These are phyloP conservation scores for Nematolebias whitei DNA, from an alignment of 2,113 vertebrate genomes.

Conservation along the genomic window DNA sequence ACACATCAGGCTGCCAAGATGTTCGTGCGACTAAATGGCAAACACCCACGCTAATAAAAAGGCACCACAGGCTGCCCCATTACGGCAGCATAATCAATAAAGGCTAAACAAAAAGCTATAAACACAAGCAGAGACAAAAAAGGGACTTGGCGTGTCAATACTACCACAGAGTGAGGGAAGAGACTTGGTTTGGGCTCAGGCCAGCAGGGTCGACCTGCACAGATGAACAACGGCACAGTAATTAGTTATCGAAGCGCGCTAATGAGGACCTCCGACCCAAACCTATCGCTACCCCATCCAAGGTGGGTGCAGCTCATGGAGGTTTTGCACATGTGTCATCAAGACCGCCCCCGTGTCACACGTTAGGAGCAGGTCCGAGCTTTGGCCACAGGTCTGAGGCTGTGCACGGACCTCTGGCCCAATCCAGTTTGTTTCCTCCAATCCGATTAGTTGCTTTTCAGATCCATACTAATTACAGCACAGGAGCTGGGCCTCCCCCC, in stretches of 20 bases:
- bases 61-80: slow-evolving; percentile 34
- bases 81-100: slow-evolving; percentile 61
- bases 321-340: slow-evolving; percentile 1
- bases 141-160: slow-evolving; percentile 49
- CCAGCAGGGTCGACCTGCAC: slow-evolving; percentile 71
- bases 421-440: slow-evolving; percentile 80
- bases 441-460: slow-evolving; percentile 81
- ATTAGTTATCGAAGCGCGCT: slow-evolving; percentile 75
- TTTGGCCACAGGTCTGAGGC: slow-evolving; percentile 61
- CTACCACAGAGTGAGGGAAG: slow-evolving; percentile 17
- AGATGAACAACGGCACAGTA: slow-evolving; percentile 68
- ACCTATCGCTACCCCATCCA: slow-evolving; percentile 18
- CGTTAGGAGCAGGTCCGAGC: slow-evolving; percentile 49
- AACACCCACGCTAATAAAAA: slow-evolving; percentile 40
- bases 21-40: slow-evolving; percentile 48
- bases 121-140: slow-evolving; percentile 45
- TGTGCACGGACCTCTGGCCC: slow-evolving; percentile 52
- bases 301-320: not conserved
- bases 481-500: slow-evolving; percentile 33
- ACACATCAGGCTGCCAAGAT: slow-evolving; percentile 38
- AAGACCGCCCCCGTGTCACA: slow-evolving; percentile 18
- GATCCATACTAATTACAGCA: slow-evolving; percentile 81
- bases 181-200: slow-evolving; percentile 53
- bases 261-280: slow-evolving; percentile 63
- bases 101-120: slow-evolving; percentile 57